Percentiles rank a stretch among this genome's conserved stretches.
Conservation (phyloP, 2,888 invertebrate species). For the Sphecodes monilicornis region DNA sequence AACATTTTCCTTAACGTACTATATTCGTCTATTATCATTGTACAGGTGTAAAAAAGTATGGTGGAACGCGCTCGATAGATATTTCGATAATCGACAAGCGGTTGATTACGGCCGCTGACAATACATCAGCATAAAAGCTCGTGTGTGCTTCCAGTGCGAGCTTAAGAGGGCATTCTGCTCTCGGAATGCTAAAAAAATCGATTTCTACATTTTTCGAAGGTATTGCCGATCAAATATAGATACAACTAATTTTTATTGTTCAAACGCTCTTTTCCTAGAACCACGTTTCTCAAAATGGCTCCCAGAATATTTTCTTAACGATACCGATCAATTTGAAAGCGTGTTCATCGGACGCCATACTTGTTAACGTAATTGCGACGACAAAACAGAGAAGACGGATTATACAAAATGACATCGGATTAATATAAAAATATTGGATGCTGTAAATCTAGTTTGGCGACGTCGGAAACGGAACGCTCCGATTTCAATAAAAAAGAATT, state of each 20-base stretch:
- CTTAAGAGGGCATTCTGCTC: not conserved
- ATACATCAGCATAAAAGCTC: not conserved
- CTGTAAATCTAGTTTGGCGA: too few relatives aligned
- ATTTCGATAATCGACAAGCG: not conserved
- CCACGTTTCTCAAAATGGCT: not conserved
- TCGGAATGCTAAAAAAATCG: not conserved
- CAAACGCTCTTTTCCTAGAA: not conserved
- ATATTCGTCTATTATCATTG: slow-evolving; percentile 45
- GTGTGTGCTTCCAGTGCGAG: slow-evolving; percentile 1
- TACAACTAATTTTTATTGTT: not conserved
- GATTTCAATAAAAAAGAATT: not conserved
- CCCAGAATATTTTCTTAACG: too few relatives aligned
- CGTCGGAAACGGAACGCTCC: too few relatives aligned
- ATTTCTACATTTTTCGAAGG: not conserved
- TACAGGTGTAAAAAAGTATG: slow-evolving; percentile 29
- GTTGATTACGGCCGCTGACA: slow-evolving; percentile 3
- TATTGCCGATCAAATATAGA: not conserved
- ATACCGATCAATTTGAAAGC: too few relatives aligned
- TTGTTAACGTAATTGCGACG: too few relatives aligned
- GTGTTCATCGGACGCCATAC: too few relatives aligned
- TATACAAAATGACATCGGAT: too few relatives aligned
- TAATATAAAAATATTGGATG: too few relatives aligned
- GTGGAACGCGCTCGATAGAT: not conserved
- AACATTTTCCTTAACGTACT: slow-evolving; percentile 41
- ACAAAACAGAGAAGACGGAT: too few relatives aligned